A percentile compares a stretch with the other conserved stretches of the same genome.
Evolutionary conservation across 2,888 invertebrate genomes (phyloP).

Genomic region (Tipula lateralis): DNA sequence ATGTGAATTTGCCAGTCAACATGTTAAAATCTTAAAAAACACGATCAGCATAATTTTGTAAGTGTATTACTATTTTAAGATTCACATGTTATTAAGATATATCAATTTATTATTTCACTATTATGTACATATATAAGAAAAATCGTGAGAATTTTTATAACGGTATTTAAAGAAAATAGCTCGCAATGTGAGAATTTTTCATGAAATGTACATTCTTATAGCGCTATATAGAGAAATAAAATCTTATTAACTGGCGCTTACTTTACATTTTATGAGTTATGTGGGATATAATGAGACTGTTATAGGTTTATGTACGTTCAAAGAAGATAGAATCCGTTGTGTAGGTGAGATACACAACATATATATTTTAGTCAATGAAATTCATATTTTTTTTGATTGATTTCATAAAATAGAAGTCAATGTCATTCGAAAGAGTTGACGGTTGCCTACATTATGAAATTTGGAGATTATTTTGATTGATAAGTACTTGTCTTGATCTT

Average conservation of each 20-base stretch:
- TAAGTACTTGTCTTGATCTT: neutral
- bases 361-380: constrained; percentile 11
- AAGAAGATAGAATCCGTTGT: neutral
- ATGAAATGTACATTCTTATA: neutral
- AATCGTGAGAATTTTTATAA: constrained; percentile 11
- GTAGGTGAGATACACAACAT: neutral
- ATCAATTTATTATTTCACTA: neutral
- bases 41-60: neutral
- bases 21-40: neutral
- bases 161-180: neutral
- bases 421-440: neutral
- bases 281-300: neutral
- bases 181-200: neutral
- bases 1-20: neutral
- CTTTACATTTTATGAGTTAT: neutral
- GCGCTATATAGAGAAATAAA: neutral
- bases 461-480: neutral
- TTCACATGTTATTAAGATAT: constrained; percentile 13
- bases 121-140: neutral
- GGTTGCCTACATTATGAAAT: neutral
- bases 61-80: neutral
- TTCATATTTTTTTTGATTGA: neutral
- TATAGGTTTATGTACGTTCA: neutral
- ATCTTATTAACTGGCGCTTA: constrained; percentile 4
- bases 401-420: neutral